These are phyloP conservation scores for Chromis chromis DNA, from an alignment of 2,797 vertebrate species.

Conservation along the genomic window DNA sequence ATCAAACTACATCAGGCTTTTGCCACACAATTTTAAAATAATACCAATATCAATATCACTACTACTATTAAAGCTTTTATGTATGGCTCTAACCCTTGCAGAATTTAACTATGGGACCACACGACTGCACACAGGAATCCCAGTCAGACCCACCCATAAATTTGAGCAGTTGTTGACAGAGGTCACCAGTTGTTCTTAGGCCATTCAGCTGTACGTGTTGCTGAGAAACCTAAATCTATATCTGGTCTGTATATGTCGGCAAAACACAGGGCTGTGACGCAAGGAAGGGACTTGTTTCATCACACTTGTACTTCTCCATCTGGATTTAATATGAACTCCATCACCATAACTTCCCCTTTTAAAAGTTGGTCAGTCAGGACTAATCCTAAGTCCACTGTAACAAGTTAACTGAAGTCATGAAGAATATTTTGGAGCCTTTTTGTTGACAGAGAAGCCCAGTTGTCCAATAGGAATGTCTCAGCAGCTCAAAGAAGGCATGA, in stretches of 20 bases:
- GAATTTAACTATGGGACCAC: slow-evolving; percentile 1
- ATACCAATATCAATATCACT: too few relatives aligned
- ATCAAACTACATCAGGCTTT: too few relatives aligned
- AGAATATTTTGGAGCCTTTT: not conserved
- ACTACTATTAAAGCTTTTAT: not conserved
- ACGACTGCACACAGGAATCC: not conserved
- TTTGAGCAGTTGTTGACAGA: slow-evolving; percentile 50
- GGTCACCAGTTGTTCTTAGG: slow-evolving; percentile 63
- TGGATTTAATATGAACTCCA: not conserved
- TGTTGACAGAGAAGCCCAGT: not conserved
- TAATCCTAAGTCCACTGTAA: not conserved
- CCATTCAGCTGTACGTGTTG: slow-evolving; percentile 41
- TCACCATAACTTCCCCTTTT: not conserved
- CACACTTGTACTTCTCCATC: slow-evolving; percentile 1
- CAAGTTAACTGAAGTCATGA: not conserved
- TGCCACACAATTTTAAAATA: too few relatives aligned
- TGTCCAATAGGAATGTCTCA: not conserved
- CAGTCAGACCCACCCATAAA: slow-evolving; percentile 3
- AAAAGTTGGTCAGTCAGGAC: not conserved
- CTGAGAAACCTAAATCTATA: slow-evolving; percentile 51
- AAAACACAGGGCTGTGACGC: not conserved
- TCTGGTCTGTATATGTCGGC: slow-evolving; percentile 20
- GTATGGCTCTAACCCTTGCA: not conserved
- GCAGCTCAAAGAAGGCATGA: not conserved
- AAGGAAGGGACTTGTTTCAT: slow-evolving; percentile 12